Conservation (phyloP, 2,888 invertebrate genomes). For the Oxystoma pomonae region DNA sequence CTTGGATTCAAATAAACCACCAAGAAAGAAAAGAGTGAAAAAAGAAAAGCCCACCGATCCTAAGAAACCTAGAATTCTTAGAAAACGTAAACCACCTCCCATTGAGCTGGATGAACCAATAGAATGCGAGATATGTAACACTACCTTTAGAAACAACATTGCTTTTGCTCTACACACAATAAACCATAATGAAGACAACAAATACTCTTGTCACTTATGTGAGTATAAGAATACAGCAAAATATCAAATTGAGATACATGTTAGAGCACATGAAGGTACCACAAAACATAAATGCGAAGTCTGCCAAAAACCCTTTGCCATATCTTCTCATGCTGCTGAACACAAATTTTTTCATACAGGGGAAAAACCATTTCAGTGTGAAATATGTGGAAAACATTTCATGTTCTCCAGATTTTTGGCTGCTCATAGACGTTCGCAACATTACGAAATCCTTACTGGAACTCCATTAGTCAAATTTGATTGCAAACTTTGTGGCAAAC, state of each 20-base stretch:
- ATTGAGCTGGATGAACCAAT: slow-evolving; percentile 43
- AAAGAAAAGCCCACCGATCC: slow-evolving; percentile 19
- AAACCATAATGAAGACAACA: slow-evolving; percentile 35
- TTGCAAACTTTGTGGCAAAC: slow-evolving; percentile 51
- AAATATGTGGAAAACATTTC: slow-evolving; percentile 52
- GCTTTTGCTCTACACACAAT: slow-evolving; percentile 39
- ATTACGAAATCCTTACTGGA: slow-evolving; percentile 47
- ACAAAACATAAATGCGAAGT: slow-evolving; percentile 44
- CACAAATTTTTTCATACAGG: slow-evolving; percentile 42
- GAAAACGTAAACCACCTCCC: slow-evolving; percentile 29
- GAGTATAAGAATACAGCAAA: slow-evolving; percentile 39
- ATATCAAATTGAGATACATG: slow-evolving; percentile 45
- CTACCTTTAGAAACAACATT: slow-evolving; percentile 48
- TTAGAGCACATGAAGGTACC: slow-evolving; percentile 47
- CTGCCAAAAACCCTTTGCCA: slow-evolving; percentile 40
- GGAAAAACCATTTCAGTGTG: slow-evolving; percentile 52
- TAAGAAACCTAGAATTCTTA: background rate
- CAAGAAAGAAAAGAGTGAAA: slow-evolving; percentile 10
- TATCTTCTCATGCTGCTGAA: slow-evolving; percentile 38
- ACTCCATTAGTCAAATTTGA: slow-evolving; percentile 41
- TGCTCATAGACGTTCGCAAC: slow-evolving; percentile 49
- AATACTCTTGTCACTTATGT: slow-evolving; percentile 41
- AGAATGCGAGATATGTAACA: slow-evolving; percentile 53
- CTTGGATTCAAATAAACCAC: background rate
- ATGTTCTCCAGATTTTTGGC: slow-evolving; percentile 51